Evolutionary conservation across 2,888 invertebrate species (phyloP).

Genomic region (Coecobrya sp.): DNA sequence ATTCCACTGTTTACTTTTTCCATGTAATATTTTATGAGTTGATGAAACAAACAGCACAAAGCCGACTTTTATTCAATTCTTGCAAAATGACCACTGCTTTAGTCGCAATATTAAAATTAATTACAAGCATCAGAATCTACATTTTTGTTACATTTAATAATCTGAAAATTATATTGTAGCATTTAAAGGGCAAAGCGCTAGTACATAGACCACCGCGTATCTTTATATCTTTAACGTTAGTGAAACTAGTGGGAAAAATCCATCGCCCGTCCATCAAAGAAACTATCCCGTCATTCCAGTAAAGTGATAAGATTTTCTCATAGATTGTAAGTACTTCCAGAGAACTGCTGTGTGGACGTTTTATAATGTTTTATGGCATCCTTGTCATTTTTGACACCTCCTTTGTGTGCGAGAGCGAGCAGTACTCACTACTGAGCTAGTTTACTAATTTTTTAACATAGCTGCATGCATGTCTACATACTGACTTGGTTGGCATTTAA

Average conservation of each 20-base stretch:
- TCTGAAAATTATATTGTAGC: background rate
- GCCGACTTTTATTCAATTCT: background rate
- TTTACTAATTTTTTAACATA: background rate
- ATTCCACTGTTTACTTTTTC: constrained; percentile 25
- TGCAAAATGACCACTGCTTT: constrained; percentile 5
- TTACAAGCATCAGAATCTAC: background rate
- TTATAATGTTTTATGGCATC: constrained; percentile 43
- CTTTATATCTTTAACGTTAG: background rate
- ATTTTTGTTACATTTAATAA: background rate
- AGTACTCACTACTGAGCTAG: background rate
- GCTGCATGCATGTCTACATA: background rate
- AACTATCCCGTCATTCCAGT: constrained; percentile 54
- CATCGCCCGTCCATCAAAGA: constrained; percentile 27
- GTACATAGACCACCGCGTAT: background rate
- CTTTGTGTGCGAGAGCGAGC: background rate
- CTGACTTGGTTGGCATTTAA: background rate
- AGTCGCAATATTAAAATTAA: background rate
- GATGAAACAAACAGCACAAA: constrained; percentile 6
- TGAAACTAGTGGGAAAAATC: background rate
- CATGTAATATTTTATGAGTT: background rate
- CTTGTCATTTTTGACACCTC: constrained; percentile 44
- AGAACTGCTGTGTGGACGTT: background rate
- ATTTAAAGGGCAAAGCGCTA: background rate
- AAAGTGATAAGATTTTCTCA: constrained; percentile 56
- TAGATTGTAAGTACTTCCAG: constrained; percentile 29